phyloP scores from a whole-genome alignment of 1,140 invertebrate species.

The Macrosteles quadrilineatus region DNA sequence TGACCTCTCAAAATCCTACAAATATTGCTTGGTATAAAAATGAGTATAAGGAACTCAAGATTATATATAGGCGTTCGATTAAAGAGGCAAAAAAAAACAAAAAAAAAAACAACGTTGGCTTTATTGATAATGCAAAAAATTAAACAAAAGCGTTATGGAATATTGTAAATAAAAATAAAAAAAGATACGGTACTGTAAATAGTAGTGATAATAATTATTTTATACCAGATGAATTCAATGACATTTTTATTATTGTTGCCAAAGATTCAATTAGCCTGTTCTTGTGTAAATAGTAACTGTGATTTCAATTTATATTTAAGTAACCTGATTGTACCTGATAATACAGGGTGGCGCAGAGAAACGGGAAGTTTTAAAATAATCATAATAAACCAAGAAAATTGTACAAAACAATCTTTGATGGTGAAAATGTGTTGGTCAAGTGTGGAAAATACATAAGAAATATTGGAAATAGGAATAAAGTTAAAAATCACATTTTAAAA shows the following conservation, averaged over 20 bases:
- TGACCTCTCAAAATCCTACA: slow-evolving; percentile 1
- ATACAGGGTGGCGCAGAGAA: too few relatives aligned
- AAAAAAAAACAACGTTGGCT: background rate
- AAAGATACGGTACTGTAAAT: background rate
- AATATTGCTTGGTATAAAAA: background rate
- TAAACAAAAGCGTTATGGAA: slow-evolving; percentile 6
- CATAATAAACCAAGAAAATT: too few relatives aligned
- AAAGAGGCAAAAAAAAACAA: background rate
- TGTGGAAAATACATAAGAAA: too few relatives aligned
- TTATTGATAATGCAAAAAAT: slow-evolving; percentile 21
- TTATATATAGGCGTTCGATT: background rate
- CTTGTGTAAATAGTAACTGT: slow-evolving; percentile 25
- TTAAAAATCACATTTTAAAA: too few relatives aligned
- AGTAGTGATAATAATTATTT: slow-evolving; percentile 6
- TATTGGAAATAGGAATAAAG: too few relatives aligned
- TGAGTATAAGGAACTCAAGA: background rate
- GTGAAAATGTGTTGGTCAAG: too few relatives aligned
- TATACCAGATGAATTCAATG: slow-evolving; percentile 5
- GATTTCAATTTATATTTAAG: slow-evolving; percentile 15
- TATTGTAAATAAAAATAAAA: slow-evolving; percentile 23
- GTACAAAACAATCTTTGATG: too few relatives aligned
- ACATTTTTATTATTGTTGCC: slow-evolving; percentile 33
- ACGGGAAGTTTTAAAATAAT: too few relatives aligned
- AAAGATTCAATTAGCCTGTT: slow-evolving; percentile 30
- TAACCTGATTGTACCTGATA: background rate